A percentile compares a stretch with the other conserved stretches of the same genome.
phyloP scores from a whole-genome alignment of 2,888 invertebrate species.

The Tipula lateralis region DNA sequence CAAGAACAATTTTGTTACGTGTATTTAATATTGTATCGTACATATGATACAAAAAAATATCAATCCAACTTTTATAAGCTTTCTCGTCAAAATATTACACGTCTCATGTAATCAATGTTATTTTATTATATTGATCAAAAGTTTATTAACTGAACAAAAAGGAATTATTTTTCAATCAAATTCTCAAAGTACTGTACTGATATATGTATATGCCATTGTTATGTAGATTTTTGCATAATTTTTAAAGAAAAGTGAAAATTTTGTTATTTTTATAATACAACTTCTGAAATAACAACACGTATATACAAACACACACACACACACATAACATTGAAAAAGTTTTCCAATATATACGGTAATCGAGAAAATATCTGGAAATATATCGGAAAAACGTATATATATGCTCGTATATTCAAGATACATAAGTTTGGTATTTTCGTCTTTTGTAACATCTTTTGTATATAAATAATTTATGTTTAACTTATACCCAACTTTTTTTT shows the following conservation, averaged over 20 bases:
- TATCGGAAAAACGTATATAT: not conserved
- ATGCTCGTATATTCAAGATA: not conserved
- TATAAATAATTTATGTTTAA: conserved; percentile 19
- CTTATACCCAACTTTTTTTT: not conserved
- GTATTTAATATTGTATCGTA: not conserved
- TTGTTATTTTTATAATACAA: not conserved
- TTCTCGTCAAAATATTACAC: not conserved
- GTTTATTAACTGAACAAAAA: conserved; percentile 11
- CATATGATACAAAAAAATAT: not conserved
- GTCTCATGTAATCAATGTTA: conserved; percentile 7
- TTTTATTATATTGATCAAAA: conserved; percentile 21
- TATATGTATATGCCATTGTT: not conserved
- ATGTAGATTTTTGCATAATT: not conserved
- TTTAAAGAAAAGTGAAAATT: not conserved
- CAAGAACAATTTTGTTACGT: not conserved
- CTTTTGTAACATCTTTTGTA: conserved; percentile 3
- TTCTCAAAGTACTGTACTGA: not conserved
- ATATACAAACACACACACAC: not conserved
- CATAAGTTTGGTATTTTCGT: not conserved
- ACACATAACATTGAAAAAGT: not conserved
- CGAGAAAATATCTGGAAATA: not conserved
- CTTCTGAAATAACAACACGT: not conserved
- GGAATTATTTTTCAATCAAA: conserved; percentile 11
- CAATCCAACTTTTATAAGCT: not conserved
- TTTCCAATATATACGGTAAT: conserved; percentile 11